phyloP scores from a whole-genome alignment of 2,113 vertebrate species.

The Mobula hypostoma region DNA sequence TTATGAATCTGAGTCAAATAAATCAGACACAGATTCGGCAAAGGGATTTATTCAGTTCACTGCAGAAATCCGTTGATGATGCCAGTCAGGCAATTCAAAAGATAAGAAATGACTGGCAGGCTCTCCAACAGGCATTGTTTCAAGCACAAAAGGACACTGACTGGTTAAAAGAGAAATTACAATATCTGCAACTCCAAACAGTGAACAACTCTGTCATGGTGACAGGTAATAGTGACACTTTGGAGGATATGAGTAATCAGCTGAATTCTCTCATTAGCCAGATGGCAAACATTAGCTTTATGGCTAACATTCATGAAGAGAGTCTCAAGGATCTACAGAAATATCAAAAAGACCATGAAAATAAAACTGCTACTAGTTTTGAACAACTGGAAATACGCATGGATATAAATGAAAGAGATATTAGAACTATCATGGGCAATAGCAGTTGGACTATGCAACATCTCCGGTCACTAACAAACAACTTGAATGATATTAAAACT shows the following conservation, averaged over 20 bases:
- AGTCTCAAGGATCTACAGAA: slow-evolving; percentile 81
- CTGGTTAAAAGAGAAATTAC: slow-evolving; percentile 81
- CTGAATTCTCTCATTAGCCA: slow-evolving; percentile 67
- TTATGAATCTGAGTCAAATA: slow-evolving; percentile 75
- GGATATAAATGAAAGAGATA: slow-evolving; percentile 70
- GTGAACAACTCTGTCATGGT: slow-evolving; percentile 73
- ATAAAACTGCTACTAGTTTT: slow-evolving; percentile 70
- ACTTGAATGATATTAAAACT: slow-evolving; percentile 75
- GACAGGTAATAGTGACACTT: slow-evolving; percentile 77
- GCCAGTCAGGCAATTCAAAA: slow-evolving; percentile 74
- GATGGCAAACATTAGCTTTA: slow-evolving; percentile 78
- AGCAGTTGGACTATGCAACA: slow-evolving; percentile 87
- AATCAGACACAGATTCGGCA: slow-evolving; percentile 86
- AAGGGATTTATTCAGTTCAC: slow-evolving; percentile 63
- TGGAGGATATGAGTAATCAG: slow-evolving; percentile 80
- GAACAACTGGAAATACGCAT: slow-evolving; percentile 72
- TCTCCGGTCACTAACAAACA: slow-evolving; percentile 76
- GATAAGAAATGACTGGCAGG: slow-evolving; percentile 80
- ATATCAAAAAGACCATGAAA: slow-evolving; percentile 71
- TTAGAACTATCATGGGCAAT: slow-evolving; percentile 81
- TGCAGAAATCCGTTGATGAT: slow-evolving; percentile 81
- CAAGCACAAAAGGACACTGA: slow-evolving; percentile 75
- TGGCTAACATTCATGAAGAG: slow-evolving; percentile 73
- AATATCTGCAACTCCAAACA: slow-evolving; percentile 71
- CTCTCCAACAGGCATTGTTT: slow-evolving; percentile 71